Evolutionary conservation across 2,888 invertebrate species (phyloP).

Genomic region (Drepanosiphum platanoidis): DNA sequence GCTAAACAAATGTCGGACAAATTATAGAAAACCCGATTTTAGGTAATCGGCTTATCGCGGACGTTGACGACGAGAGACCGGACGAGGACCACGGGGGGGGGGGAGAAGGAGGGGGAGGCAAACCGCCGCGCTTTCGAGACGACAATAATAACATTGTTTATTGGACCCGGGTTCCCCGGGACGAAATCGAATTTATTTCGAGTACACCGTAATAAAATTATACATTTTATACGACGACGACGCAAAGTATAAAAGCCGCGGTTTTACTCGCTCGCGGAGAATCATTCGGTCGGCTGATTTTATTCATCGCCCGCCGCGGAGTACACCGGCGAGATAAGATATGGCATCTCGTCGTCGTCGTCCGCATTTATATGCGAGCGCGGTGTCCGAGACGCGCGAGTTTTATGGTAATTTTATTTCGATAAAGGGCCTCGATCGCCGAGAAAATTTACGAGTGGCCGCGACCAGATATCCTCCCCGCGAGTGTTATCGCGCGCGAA

Average conservation of each 20-base stretch:
- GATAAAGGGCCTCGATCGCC: not conserved
- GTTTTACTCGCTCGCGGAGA: not conserved
- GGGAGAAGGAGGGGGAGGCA: too few species aligned
- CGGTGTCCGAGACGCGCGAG: not conserved
- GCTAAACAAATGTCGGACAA: too few species aligned
- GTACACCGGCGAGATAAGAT: not conserved
- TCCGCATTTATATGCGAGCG: too few species aligned
- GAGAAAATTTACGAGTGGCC: not conserved
- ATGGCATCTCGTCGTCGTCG: not conserved
- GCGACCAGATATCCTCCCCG: not conserved
- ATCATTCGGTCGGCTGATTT: not conserved
- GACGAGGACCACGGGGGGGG: too few species aligned
- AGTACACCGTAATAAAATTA: not conserved
- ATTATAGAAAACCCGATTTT: too few species aligned
- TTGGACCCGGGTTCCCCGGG: too few species aligned
- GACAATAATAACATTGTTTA: too few species aligned
- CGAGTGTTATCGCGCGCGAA: not conserved
- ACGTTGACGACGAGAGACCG: too few species aligned
- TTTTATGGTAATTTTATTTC: constrained; percentile 11
- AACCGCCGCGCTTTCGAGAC: too few species aligned
- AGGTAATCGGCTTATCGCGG: too few species aligned
- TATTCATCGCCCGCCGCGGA: not conserved
- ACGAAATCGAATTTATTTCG: not conserved
- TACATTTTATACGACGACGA: not conserved
- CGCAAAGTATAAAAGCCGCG: not conserved